Conservation (phyloP, 2,888 invertebrate genomes). For the Nezara viridula region DNA sequence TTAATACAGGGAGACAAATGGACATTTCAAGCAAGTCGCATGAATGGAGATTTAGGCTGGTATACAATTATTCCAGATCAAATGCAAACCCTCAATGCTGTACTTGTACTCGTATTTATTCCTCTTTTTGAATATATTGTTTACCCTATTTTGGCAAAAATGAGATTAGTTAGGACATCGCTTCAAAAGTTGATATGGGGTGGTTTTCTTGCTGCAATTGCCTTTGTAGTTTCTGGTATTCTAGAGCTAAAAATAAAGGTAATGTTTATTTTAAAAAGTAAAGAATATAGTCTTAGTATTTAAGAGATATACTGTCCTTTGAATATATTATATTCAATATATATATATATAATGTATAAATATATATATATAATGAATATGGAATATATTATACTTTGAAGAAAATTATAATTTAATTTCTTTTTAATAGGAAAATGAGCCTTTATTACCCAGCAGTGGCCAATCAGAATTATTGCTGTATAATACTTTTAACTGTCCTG, state of each 20-base stretch:
- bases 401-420: too few species aligned
- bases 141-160: slow-evolving; percentile 83
- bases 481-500: slow-evolving; percentile 76
- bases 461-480: slow-evolving; percentile 77
- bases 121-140: slow-evolving; percentile 85
- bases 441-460: slow-evolving; percentile 73
- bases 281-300: too few species aligned
- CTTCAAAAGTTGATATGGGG: slow-evolving; percentile 90
- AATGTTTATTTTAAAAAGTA: too few species aligned
- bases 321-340: too few species aligned
- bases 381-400: too few species aligned
- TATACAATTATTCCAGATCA: slow-evolving; percentile 91
- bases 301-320: too few species aligned
- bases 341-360: too few species aligned
- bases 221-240: slow-evolving; percentile 87
- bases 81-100: slow-evolving; percentile 92
- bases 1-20: slow-evolving; percentile 66
- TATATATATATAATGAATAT: too few species aligned
- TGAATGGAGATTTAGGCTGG: slow-evolving; percentile 84
- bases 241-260: slow-evolving; percentile 71
- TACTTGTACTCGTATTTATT: slow-evolving; percentile 87
- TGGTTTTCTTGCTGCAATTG: slow-evolving; percentile 84
- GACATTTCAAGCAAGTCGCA: slow-evolving; percentile 82
- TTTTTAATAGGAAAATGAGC: slow-evolving; percentile 73
- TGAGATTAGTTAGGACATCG: slow-evolving; percentile 80